Evolutionary conservation across 2,888 invertebrate genomes (phyloP), one percentile per base, ranked within the genome.

Genomic region (Ligdia adustata): DNA sequence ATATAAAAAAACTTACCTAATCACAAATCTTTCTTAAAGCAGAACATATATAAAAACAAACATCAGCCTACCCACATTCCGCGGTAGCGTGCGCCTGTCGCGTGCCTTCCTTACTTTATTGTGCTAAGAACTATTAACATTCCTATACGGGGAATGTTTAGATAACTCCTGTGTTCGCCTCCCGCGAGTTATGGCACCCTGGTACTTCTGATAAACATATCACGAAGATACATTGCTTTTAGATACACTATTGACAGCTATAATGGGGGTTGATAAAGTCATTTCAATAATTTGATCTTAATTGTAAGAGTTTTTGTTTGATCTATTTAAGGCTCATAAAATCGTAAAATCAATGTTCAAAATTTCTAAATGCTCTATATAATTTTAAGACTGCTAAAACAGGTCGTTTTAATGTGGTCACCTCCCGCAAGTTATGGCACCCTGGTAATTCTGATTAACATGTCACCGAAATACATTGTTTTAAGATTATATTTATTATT

Each of bases 51-150:
- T n/a, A 42, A 43, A 49, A 43, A 53, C 53, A 50, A 52, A 51
- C 47, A 51, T 48, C 53, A 55, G 59, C n/a, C 54, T 49, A 57
- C 57, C 48, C 34, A 52, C 62, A 68, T 73, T 66, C 61, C 60
- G n/a, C 53, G 49, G 56, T 84, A 64, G 82, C 84, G 82, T 86
- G 82, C 64, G 58, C 55, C 52, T 63, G 57, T 86, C 73, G 85
- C 88, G 86, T 87, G 86, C 64, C 41, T 62, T 70, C 72, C 74
- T 69, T 74, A 75, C 72, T 78, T 78, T 78, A 79, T 78, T 79
- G 77, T 75, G 76, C 73, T 67, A 67, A 72, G 71, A 75, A 82
- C 86, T 85, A 88, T 89, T 87, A 89, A 87, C 88, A 90, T 89
- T 87, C 87, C 78, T 83, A 69, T 75, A 71, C 67, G 74, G 82